Conservation (phyloP, 2,113 vertebrate species). For the Elaphurus davidianus region DNA sequence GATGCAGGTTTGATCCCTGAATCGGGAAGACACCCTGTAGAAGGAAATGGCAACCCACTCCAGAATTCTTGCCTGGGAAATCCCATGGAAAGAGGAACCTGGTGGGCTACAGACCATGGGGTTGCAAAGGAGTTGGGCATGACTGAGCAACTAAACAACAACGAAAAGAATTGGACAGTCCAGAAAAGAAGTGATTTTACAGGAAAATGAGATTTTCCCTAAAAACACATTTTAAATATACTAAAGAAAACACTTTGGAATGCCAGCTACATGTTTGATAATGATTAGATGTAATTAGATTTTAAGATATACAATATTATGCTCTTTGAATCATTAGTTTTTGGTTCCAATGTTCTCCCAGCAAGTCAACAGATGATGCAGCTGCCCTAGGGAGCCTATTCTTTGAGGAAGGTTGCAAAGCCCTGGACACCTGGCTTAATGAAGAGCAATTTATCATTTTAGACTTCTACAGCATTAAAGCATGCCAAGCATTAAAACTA, state of each 20-base stretch:
- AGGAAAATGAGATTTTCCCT: background rate
- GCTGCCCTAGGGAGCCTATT: background rate
- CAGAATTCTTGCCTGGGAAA: background rate
- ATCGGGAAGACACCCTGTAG: background rate
- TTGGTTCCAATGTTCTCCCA: background rate
- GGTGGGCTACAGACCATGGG: background rate
- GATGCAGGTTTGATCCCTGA: background rate
- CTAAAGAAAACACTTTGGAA: slow-evolving; percentile 22
- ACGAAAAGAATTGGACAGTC: background rate
- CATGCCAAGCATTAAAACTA: background rate
- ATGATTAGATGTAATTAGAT: background rate
- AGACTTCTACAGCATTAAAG: slow-evolving; percentile 5
- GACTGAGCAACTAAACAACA: background rate
- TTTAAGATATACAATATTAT: slow-evolving; percentile 20
- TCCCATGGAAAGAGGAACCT: background rate
- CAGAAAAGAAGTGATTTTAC: background rate
- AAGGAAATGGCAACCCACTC: background rate
- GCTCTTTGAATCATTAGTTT: background rate
- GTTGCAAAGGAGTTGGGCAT: background rate
- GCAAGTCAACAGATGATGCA: slow-evolving; percentile 29
- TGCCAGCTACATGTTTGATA: background rate
- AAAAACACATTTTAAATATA: background rate
- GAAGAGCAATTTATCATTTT: slow-evolving; percentile 69
- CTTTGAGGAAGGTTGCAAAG: slow-evolving; percentile 34
- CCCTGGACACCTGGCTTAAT: slow-evolving; percentile 1